Base-by-base conservation (phyloP, 1,140 invertebrate genomes). In the Zaprionus davidi region DNA sequence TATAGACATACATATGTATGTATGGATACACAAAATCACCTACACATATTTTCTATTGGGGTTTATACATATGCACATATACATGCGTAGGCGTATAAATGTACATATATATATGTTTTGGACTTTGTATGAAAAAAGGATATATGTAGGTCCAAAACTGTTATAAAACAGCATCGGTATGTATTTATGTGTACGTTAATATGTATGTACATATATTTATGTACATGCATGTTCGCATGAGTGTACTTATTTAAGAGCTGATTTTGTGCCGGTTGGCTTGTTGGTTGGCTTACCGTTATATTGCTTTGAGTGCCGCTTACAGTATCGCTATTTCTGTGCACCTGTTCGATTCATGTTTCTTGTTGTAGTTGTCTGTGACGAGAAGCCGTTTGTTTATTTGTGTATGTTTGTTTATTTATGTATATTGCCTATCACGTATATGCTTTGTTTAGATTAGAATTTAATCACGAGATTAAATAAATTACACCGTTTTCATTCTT, bases 361-460 rank as follows among this genome's bases (percentile, higher is more conserved):
- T 82, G 82, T 86, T 82, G 69, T 82, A 75, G 73, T 74, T 84
- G 81, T 82, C 67, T 81, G 82, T 83, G 56, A 76, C 51, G 20
- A 56, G 22, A 41, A 38, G 22, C n/a, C 28, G 15, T 1, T 22
- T 22, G 22, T n/a, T 7, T 2, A 41, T 41, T 7, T 6, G 11
- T 17, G 6, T n/a, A 11, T 17, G 7, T 11, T 9, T 17, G 11
- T 36, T 3, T 12, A 36, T 36, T 11, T 34, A 12, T 34, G 31
- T 12, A 36, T 36, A 9, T 36, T 36, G 34, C 34, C 9, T 36
- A 36, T 36, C 34, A 36, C 12, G 34, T 12, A 36, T 36, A 12
- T 36, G 34, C 3, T 34, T 34, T 11, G 31, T 17, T 36, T 36
- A 11, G 12, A 3, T 36, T 4, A 12, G 13, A 1, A 38, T 38